Percentiles rank a stretch among this genome's conserved stretches.
Conservation (phyloP, 2,888 invertebrate genomes). For the Phortica magna region DNA sequence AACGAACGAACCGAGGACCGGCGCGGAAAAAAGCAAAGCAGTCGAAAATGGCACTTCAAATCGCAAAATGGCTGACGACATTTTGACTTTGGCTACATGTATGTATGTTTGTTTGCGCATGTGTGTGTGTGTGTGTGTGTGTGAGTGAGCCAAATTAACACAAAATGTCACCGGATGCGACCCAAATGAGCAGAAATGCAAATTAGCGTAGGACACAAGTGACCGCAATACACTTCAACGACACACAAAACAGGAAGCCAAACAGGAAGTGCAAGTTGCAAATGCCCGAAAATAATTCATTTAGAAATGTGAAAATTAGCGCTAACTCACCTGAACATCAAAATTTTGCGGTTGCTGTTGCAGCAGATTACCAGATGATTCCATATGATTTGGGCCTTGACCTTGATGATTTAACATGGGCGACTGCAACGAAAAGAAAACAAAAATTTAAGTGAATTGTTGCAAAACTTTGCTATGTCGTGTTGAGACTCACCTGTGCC, state of each 20-base stretch:
- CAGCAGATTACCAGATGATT: conserved; percentile 79
- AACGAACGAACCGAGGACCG: neutral
- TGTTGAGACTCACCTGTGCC: conserved; percentile 70
- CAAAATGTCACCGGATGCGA: neutral
- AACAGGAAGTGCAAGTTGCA: neutral
- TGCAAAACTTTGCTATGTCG: neutral
- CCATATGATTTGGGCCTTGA: conserved; percentile 77
- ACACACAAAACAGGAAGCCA: neutral
- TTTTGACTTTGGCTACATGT: neutral
- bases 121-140: neutral
- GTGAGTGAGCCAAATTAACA: too few species aligned
- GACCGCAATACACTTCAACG: neutral
- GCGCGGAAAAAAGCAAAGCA: neutral
- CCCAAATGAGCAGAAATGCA: neutral
- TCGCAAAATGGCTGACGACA: neutral
- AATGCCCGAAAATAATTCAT: neutral
- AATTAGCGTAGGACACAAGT: neutral
- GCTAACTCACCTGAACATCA: conserved; percentile 86
- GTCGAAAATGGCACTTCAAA: neutral
- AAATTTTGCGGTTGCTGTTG: conserved; percentile 86
- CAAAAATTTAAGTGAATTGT: neutral
- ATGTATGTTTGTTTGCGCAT: neutral
- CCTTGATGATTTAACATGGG: conserved; percentile 78
- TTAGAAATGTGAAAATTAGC: neutral
- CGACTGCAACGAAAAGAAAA: conserved; percentile 62